A percentile compares a stretch with the other conserved stretches of the same genome.
These are phyloP conservation scores for Girardia tigrina DNA, from an alignment of 2,888 invertebrate genomes.

Conservation along the genomic window DNA sequence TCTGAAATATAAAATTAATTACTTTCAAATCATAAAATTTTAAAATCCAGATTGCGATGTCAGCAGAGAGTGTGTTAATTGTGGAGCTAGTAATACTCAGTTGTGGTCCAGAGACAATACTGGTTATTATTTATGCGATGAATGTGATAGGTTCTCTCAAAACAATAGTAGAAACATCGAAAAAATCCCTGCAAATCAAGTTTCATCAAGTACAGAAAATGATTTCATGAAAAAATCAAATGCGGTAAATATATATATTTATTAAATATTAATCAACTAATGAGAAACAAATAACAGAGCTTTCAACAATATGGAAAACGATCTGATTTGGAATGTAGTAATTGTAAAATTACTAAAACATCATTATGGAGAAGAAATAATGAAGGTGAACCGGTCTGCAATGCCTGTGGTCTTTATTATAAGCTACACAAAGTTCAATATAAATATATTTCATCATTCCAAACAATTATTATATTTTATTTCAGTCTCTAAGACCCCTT, in stretches of 20 bases:
- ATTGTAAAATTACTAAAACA: constrained; percentile 12
- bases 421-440: not conserved
- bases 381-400: constrained; percentile 2
- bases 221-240: constrained; percentile 5
- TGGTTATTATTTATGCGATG: constrained; percentile 18
- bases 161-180: constrained; percentile 17
- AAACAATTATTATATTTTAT: not conserved
- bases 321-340: constrained; percentile 3
- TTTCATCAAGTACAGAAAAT: constrained; percentile 17
- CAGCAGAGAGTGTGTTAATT: constrained; percentile 17
- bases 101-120: constrained; percentile 19
- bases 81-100: constrained; percentile 23
- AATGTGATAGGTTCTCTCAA: constrained; percentile 15
- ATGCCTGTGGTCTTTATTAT: not conserved
- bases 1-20: constrained; percentile 23
- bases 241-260: not conserved
- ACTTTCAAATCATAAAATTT: constrained; percentile 23
- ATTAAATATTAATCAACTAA: not conserved
- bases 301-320: constrained; percentile 12
- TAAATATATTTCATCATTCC: not conserved
- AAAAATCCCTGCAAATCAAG: constrained; percentile 8
- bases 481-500: not conserved
- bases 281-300: not conserved
- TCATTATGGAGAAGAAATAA: constrained; percentile 20
- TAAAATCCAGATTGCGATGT: constrained; percentile 23